Evolutionary conservation across 2,888 invertebrate genomes (phyloP).

Genomic region (Hemithea aestivaria): DNA sequence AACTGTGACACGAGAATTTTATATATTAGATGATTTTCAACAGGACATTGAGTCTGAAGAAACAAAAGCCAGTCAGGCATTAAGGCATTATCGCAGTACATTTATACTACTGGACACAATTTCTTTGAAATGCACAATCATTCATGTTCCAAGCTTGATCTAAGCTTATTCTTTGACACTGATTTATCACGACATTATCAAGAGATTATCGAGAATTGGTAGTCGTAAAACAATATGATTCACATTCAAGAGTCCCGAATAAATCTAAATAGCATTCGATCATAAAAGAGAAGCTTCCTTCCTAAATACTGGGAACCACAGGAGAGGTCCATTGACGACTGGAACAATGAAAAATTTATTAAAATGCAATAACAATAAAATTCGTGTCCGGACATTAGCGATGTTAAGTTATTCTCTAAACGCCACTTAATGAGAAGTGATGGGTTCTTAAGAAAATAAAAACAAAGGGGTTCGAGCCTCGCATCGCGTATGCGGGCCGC

Average conservation of each 20-base stretch:
- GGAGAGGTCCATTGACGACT: conserved; percentile 51
- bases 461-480: conserved; percentile 50
- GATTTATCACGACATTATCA: no score
- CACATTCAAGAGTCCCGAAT: conserved; percentile 28
- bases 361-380: conserved; percentile 79
- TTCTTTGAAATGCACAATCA: no score
- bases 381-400: conserved; percentile 76
- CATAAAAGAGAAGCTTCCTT: conserved; percentile 58
- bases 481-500: conserved; percentile 68
- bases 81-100: no score
- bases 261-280: conserved; percentile 43
- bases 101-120: no score
- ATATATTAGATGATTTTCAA: no score
- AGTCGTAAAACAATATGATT: conserved; percentile 8
- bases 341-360: conserved; percentile 74
- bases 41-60: no score
- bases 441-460: conserved; percentile 77
- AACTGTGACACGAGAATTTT: no score
- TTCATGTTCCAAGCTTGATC: no score
- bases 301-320: conserved; percentile 62
- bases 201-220: no score
- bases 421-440: conserved; percentile 79
- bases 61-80: no score
- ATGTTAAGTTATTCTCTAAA: conserved; percentile 78
- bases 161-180: conserved; percentile 3